Conservation (phyloP, 1,140 invertebrate genomes). For the Achroia grisella region DNA sequence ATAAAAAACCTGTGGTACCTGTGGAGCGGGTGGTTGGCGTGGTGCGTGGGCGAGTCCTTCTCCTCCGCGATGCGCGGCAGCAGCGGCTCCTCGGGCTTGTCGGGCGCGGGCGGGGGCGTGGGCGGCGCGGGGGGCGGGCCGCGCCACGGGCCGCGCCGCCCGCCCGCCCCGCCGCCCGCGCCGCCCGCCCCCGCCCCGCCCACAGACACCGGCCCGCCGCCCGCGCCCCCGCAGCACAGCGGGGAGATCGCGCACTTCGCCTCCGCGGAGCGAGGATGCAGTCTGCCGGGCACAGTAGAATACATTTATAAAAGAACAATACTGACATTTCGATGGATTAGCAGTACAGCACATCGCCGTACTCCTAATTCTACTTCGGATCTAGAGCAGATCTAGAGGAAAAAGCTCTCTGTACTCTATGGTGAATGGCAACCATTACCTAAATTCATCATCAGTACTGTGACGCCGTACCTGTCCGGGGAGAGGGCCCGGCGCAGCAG, state of each 20-base stretch:
- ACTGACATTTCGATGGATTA: too few relatives aligned
- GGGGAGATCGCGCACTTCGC: conserved; percentile 78
- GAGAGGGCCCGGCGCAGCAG: conserved; percentile 89
- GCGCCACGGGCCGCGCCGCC: conserved; percentile 40
- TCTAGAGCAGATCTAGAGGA: too few relatives aligned
- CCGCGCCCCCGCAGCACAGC: conserved; percentile 74
- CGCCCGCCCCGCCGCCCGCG: conserved; percentile 38
- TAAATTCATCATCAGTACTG: too few relatives aligned
- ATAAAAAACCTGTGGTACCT: conserved; percentile 29
- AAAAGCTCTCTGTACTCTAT: too few relatives aligned
- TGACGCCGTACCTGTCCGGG: conserved; percentile 90
- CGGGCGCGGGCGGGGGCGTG: conserved; percentile 44
- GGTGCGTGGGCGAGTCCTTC: conserved; percentile 85
- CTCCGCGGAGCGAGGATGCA: conserved; percentile 79
- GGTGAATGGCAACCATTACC: too few relatives aligned
- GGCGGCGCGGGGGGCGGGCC: conserved; percentile 52
- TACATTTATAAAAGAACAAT: not conserved
- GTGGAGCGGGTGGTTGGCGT: conserved; percentile 32
- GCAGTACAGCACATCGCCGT: too few relatives aligned
- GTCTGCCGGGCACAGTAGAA: conserved; percentile 21
- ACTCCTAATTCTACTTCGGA: too few relatives aligned
- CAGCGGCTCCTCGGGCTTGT: conserved; percentile 43
- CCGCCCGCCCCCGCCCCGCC: conserved; percentile 27
- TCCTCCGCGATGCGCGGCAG: conserved; percentile 79
- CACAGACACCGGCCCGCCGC: conserved; percentile 36